These are phyloP conservation scores for Polymixis flavicincta DNA, from an alignment of 2,888 invertebrate species.

Conservation along the genomic window DNA sequence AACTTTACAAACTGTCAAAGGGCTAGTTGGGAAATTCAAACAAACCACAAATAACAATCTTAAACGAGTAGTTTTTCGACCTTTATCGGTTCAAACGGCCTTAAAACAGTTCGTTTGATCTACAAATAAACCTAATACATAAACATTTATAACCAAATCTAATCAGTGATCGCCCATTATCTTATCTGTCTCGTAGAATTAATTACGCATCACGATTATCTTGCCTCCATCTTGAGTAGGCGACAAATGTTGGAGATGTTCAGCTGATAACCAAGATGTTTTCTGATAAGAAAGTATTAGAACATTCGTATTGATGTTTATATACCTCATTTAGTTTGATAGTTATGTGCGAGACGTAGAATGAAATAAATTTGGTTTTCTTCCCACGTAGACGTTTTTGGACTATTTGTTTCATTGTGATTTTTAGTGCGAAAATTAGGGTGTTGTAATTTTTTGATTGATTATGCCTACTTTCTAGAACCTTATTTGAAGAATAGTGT, in stretches of 20 bases:
- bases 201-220: slow-evolving; percentile 42
- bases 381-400: background rate
- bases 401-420: background rate
- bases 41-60: background rate
- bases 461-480: background rate
- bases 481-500: background rate
- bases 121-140: slow-evolving; percentile 18
- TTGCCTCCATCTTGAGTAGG: slow-evolving; percentile 38
- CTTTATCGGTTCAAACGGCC: background rate
- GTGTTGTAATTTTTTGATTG: background rate
- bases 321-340: slow-evolving; percentile 29
- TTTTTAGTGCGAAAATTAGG: background rate
- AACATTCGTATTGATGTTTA: slow-evolving; percentile 36
- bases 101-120: slow-evolving; percentile 23
- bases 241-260: slow-evolving; percentile 50
- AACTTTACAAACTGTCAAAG: slow-evolving; percentile 10
- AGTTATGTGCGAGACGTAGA: slow-evolving; percentile 20
- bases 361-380: slow-evolving; percentile 16
- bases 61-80: background rate
- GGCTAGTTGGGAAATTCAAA: slow-evolving; percentile 1
- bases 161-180: slow-evolving; percentile 21
- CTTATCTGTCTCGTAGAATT: slow-evolving; percentile 42
- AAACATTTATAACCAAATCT: slow-evolving; percentile 24
- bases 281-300: slow-evolving; percentile 24
- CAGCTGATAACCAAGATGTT: slow-evolving; percentile 40